Evolutionary conservation across 2,888 invertebrate species (phyloP), one percentile per base, ranked within the genome.

Genomic region (Acrobeloides nanus): DNA sequence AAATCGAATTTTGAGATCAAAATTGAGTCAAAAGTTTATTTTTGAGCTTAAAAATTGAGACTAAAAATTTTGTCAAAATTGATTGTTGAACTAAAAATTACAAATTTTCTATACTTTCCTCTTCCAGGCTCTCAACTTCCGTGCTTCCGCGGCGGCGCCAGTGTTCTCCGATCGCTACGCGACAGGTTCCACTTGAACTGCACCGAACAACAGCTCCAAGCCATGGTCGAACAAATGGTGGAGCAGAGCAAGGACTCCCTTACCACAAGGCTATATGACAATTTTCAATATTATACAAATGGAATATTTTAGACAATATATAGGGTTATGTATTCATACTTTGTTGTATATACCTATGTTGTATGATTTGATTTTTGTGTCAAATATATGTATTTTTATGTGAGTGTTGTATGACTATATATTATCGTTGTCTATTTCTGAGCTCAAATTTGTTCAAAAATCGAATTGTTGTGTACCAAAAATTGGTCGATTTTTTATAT

Each of bases 201-300:
- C 77, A 95, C 95, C 0, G 95, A 60, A 18, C 87, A 89, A 73
- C 92, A 95, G 76, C 81, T 97, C 63, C 53, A 53, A 86, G 87
- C 70, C 81, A 85, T 51, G 59, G 88, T 97, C 1, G 90, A 95
- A 74, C 82, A 84, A 49, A 83, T 97, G 76, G 95, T 97, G 31
- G 86, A 89, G 68, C 86, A 87, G 74, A 90, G 90, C 64, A 83
- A 93, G 33, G 85, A 90, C 78, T 95, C 95, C 45, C 82, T 93
- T 60, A 95, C 95, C 57, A 97, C 97, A 8, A 84, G 90, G 70
- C 83, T 97, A 53, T 97, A 97, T 80, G 97, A 99, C 80, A 88
- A 90, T 75, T 99, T 90, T 80, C 97, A 97, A 80, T 97, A 69
- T 44, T 69, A 66, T 47, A 68, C 68, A 6, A 69, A 69, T 45